Conservation (phyloP, 2,888 invertebrate species). For the Lacanobia oleracea region DNA sequence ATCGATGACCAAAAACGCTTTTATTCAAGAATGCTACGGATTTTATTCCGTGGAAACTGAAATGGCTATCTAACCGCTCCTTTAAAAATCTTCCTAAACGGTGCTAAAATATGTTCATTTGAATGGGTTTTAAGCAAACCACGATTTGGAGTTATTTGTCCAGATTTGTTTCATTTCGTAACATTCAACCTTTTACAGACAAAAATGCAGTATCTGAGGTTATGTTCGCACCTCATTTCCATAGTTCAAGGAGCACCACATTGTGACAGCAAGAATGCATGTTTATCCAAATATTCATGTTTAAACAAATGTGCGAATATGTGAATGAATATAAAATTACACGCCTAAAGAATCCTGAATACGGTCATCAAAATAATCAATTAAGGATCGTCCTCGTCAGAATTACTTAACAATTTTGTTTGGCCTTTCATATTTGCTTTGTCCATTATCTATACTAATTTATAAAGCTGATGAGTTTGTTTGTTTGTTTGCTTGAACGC, state of each 20-base stretch:
- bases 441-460: too few species aligned
- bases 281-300: conserved; percentile 37
- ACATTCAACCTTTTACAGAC: conserved; percentile 45
- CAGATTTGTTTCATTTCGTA: conserved; percentile 50
- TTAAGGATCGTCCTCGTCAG: conserved; percentile 19
- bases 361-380: conserved; percentile 12
- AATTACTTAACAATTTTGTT: conserved; percentile 28
- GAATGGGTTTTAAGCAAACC: conserved; percentile 47
- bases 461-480: too few species aligned
- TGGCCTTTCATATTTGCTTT: conserved; percentile 32
- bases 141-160: conserved; percentile 32
- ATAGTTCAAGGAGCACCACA: conserved; percentile 61
- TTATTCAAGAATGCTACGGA: neutral
- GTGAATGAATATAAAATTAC: conserved; percentile 25
- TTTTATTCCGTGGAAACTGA: neutral
- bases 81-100: conserved; percentile 7
- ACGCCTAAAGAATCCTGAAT: conserved; percentile 1
- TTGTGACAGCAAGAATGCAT: conserved; percentile 42
- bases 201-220: conserved; percentile 45
- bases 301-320: conserved; percentile 22
- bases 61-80: conserved; percentile 8
- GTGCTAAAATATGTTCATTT: conserved; percentile 44
- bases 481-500: too few species aligned
- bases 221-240: conserved; percentile 41
- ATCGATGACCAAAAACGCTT: conserved; percentile 1